Evolutionary conservation across 2,888 invertebrate species (phyloP).

Genomic region (Tethea ocularis): DNA sequence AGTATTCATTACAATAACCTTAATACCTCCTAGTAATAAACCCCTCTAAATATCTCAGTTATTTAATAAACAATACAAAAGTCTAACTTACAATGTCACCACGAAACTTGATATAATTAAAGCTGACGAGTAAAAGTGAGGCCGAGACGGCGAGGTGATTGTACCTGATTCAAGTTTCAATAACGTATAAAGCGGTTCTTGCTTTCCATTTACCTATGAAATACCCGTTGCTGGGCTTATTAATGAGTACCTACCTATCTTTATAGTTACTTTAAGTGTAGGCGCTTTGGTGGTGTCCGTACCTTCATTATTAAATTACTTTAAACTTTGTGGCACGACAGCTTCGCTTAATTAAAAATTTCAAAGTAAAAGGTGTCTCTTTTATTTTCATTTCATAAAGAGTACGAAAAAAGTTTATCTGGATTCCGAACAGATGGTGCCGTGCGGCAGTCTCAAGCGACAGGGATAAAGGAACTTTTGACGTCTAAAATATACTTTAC

Average conservation of each 20-base stretch:
- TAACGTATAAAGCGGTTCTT: conserved; percentile 11
- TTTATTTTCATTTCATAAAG: conserved; percentile 20
- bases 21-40: not conserved
- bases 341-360: conserved; percentile 36
- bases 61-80: not conserved
- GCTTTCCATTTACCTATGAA: conserved; percentile 21
- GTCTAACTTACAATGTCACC: not conserved
- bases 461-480: not conserved
- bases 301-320: conserved; percentile 33
- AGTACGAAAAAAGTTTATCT: conserved; percentile 22
- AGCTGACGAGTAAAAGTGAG: not conserved
- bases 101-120: not conserved
- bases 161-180: conserved; percentile 17
- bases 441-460: not conserved
- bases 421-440: conserved; percentile 11
- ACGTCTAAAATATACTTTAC: not conserved
- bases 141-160: conserved; percentile 16
- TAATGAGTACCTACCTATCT: conserved; percentile 21
- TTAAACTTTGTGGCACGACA: conserved; percentile 25
- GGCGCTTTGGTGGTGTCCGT: conserved; percentile 19
- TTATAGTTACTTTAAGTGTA: conserved; percentile 27
- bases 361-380: conserved; percentile 22
- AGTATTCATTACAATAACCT: not conserved
- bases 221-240: conserved; percentile 4
- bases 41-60: not conserved